phyloP scores from a whole-genome alignment of 23 tunicate species.

The Trididemnum clinides region DNA sequence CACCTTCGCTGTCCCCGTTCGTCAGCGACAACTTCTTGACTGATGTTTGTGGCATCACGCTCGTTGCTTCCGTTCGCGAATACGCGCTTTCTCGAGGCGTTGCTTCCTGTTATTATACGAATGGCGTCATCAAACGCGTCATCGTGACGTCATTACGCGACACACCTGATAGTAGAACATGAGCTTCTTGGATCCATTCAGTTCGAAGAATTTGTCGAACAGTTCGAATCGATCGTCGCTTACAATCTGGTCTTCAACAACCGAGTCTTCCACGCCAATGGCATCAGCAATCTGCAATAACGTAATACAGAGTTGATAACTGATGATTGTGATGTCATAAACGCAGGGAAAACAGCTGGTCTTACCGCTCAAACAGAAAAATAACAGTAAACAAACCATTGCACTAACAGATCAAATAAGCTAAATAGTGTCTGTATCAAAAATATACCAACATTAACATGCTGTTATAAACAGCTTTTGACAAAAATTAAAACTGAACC shows the following conservation, averaged over 20 bases:
- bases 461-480: no score
- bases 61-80: slow-evolving; percentile 64
- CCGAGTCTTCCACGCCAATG: slow-evolving; percentile 57
- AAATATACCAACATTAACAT: no score
- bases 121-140: not conserved
- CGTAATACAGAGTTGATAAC: no score
- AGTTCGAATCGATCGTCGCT: slow-evolving; percentile 74
- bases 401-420: no score
- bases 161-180: slow-evolving; percentile 84
- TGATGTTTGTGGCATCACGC: slow-evolving; percentile 45
- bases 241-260: slow-evolving; percentile 71
- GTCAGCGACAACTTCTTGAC: slow-evolving; percentile 68
- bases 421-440: no score
- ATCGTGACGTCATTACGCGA: not conserved
- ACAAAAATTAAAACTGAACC: no score
- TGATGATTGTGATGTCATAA: no score
- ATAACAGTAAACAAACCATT: no score
- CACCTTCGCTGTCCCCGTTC: slow-evolving; percentile 79
- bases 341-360: no score
- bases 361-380: no score
- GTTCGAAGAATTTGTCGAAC: slow-evolving; percentile 67
- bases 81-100: slow-evolving; percentile 64
- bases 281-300: slow-evolving; percentile 63
- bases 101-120: slow-evolving; percentile 27
- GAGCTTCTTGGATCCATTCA: slow-evolving; percentile 69